Percentiles rank a stretch among this genome's conserved stretches.
Evolutionary conservation across 2,888 invertebrate species (phyloP).

Genomic region (Brachyptera risi): DNA sequence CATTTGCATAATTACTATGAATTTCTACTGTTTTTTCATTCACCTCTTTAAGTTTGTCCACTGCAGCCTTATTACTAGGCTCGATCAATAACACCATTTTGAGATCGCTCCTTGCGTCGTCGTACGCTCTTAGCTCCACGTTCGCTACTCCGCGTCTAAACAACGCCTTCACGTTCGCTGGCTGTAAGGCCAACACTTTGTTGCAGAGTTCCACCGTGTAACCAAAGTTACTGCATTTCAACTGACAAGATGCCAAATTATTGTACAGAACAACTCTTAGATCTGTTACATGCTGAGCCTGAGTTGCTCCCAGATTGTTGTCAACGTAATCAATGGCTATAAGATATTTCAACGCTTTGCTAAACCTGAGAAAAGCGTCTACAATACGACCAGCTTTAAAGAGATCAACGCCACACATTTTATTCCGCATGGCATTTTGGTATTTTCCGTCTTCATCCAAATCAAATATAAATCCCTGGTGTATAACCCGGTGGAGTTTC

Average conservation of each 20-base stretch:
- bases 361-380: slow-evolving; percentile 71
- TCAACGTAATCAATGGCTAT: slow-evolving; percentile 54
- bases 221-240: slow-evolving; percentile 62
- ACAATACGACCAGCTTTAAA: slow-evolving; percentile 57
- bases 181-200: slow-evolving; percentile 46
- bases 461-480: slow-evolving; percentile 47
- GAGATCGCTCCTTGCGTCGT: slow-evolving; percentile 43
- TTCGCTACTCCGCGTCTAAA: slow-evolving; percentile 50
- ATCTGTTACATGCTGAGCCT: slow-evolving; percentile 50
- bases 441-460: slow-evolving; percentile 55
- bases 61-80: slow-evolving; percentile 61
- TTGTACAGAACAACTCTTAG: slow-evolving; percentile 62
- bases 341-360: slow-evolving; percentile 67
- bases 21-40: slow-evolving; percentile 55
- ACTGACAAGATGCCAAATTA: slow-evolving; percentile 78
- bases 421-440: slow-evolving; percentile 50
- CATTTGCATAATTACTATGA: slow-evolving; percentile 54
- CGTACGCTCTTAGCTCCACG: slow-evolving; percentile 41
- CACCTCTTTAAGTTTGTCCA: slow-evolving; percentile 54
- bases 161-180: slow-evolving; percentile 49
- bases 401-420: slow-evolving; percentile 58
- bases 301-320: slow-evolving; percentile 43
- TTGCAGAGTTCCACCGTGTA: slow-evolving; percentile 60
- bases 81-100: slow-evolving; percentile 60
- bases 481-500: slow-evolving; percentile 30